These are phyloP conservation scores for Sphaerophoria taeniata DNA, from an alignment of 2,888 invertebrate species.

Conservation along the genomic window DNA sequence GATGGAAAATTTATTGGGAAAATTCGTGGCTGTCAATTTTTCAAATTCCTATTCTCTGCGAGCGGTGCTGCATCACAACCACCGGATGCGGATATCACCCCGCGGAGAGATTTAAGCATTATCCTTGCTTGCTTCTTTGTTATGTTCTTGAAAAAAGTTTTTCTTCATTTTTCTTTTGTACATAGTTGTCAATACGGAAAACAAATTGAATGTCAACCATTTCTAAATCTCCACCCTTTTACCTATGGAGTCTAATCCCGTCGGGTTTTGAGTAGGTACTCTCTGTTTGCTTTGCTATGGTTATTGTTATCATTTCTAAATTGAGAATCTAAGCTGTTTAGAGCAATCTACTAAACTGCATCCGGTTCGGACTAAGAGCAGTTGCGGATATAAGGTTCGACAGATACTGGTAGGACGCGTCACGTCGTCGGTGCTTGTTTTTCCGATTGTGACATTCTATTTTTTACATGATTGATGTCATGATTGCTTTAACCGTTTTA, in stretches of 20 bases:
- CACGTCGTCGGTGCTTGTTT: neutral
- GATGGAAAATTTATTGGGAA: slow-evolving; percentile 64
- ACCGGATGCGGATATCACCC: neutral
- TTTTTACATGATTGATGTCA: slow-evolving; percentile 26
- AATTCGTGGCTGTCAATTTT: slow-evolving; percentile 68
- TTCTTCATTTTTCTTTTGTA: slow-evolving; percentile 57
- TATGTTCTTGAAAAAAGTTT: neutral
- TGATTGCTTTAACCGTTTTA: no score
- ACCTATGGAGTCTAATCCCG: slow-evolving; percentile 5
- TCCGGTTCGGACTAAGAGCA: slow-evolving; percentile 1
- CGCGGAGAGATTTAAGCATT: slow-evolving; percentile 16
- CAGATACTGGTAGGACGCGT: neutral
- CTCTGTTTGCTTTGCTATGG: neutral
- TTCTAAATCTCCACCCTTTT: slow-evolving; percentile 30
- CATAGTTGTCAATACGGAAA: slow-evolving; percentile 59
- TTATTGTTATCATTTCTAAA: slow-evolving; percentile 28
- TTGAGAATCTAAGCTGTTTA: neutral
- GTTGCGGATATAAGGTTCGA: slow-evolving; percentile 23
- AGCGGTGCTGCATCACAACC: no score
- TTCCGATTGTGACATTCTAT: slow-evolving; percentile 30
- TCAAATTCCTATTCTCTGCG: slow-evolving; percentile 21
- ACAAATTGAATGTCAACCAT: slow-evolving; percentile 69
- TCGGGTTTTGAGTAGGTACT: neutral
- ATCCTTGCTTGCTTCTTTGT: slow-evolving; percentile 27
- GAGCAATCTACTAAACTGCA: neutral